These are phyloP conservation scores for Melanotaenia boesemani DNA, from an alignment of 2,797 vertebrate species.

Conservation along the genomic window DNA sequence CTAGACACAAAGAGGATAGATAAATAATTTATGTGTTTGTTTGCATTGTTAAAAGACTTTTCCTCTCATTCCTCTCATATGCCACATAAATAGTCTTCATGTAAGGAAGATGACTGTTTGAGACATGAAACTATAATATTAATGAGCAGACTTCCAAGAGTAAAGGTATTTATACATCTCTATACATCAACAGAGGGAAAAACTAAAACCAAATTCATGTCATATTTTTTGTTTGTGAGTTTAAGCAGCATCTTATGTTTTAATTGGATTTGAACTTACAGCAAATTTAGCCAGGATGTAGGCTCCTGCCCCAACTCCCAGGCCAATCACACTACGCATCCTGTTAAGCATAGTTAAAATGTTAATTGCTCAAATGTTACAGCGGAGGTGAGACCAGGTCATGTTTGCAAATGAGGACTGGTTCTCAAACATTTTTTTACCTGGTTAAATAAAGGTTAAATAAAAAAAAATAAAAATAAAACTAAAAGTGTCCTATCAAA, in stretches of 20 bases:
- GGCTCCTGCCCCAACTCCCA: conserved; percentile 94
- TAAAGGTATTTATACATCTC: not conserved
- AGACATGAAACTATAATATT: not conserved
- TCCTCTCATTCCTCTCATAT: not conserved
- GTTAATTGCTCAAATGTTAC: not conserved
- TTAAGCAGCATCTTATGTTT: not conserved
- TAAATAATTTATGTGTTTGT: not conserved
- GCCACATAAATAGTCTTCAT: not conserved
- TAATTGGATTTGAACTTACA: conserved; percentile 82
- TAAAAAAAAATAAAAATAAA: too few relatives aligned
- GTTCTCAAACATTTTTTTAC: too few relatives aligned
- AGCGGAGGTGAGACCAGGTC: not conserved
- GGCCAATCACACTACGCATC: conserved; percentile 89
- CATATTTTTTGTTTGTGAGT: not conserved
- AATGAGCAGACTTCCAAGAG: not conserved
- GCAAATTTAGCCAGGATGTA: conserved; percentile 93
- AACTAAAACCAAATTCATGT: not conserved
- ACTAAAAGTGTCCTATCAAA: not conserved
- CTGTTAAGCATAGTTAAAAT: conserved; percentile 72
- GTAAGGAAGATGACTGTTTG: not conserved
- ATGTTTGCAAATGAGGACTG: too few relatives aligned
- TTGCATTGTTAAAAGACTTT: not conserved
- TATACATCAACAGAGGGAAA: too few relatives aligned
- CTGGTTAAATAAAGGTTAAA: too few relatives aligned
- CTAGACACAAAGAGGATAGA: conserved; percentile 69